Base-by-base conservation (phyloP, 1,140 invertebrate species). In the Mylabris phalerata region DNA sequence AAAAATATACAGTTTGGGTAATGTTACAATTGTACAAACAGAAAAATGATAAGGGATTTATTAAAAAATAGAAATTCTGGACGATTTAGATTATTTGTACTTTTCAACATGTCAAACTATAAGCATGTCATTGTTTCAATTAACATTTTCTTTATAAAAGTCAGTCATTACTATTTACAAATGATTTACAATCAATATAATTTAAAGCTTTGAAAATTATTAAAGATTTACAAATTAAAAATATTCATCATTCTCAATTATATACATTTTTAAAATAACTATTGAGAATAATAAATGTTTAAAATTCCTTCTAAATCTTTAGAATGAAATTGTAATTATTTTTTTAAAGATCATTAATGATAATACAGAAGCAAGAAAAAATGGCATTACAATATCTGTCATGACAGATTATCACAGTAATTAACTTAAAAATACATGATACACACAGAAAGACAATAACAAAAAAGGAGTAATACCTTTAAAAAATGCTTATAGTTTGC, bases 331-430 rank as follows among this genome's bases (percentile, higher is more conserved):
- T 9, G 3, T 40, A 24, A 46, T 38, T 11, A 5, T n/a, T 25
- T 47, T 25, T 39, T 19, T 2, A 43, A 55, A 13, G 27, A 47
- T 47, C 38, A 46, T 44, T 40, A 11, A 43, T 43, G 19, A 44
- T 48, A 32, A 44, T 48, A 32, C 4, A 54, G 55, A 59, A 60
- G 47, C 41, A 55, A 52, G 32, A 32, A 32, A 32, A 55, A 58
- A 64, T 64, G 63, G 60, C 56, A 55, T 61, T 59, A 32, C 7
- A 32, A 32, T 7, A 63, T 55, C 59, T 67, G 65, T 67, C 65
- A 67, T 67, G 65, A 67, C 55, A 61, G 58, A 62, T 60, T 67
- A 67, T 67, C 65, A 67, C 65, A 67, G 65, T 50, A 67, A 61
- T 25, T 59, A 65, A 65, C 61, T 65, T 63, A 65, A 63, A 58